Evolutionary conservation across 1,140 invertebrate species (phyloP), one percentile per base, ranked within the genome.

Genomic region (Bombus terrestris): DNA sequence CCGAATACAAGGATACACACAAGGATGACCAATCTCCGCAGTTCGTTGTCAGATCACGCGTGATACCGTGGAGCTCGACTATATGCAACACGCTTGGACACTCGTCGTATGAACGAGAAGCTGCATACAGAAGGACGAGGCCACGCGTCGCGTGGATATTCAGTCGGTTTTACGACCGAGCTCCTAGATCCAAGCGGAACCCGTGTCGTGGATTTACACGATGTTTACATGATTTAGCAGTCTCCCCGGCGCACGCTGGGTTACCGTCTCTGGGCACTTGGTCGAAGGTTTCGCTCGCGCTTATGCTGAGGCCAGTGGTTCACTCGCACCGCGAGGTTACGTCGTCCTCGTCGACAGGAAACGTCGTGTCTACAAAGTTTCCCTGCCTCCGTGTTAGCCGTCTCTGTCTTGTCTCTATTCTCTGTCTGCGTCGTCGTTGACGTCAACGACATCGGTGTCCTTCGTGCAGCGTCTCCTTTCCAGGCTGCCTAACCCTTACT

Each of bases 221-320:
- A 69, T 93, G 91, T 93, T 93, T 93, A 92, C 92, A 92, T 92
- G 91, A 92, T 92, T 93, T 93, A 92, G 76, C 87, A 88, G 86
- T 87, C 82, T 86, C 83, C n/a, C 62, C 78, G 37, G 39, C 62
- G 83, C 1, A 8, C 22, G 57, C 57, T 39, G 39, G 75, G 83
- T 74, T 81, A 77, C 68, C 41, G 53, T 25, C 37, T 53, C 76
- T 69, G 73, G 43, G 86, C 35, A 87, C 62, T 86, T 87, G 41
- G 64, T 37, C 74, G 87, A 83, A 81, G 76, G 68, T 87, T 85
- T 72, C 75, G 76, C 77, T 77, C 22, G 37, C 47, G 64, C 37
- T 35, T 80, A 41, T 75, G 66, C 57, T 41, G 59, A n/a, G 37
- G 47, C 37, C 47, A 53, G 18, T 22, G 47, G 18, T 53, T 53